Base-by-base conservation (phyloP, 2,797 vertebrate genomes). In the Lutjanus argentimaculatus region DNA sequence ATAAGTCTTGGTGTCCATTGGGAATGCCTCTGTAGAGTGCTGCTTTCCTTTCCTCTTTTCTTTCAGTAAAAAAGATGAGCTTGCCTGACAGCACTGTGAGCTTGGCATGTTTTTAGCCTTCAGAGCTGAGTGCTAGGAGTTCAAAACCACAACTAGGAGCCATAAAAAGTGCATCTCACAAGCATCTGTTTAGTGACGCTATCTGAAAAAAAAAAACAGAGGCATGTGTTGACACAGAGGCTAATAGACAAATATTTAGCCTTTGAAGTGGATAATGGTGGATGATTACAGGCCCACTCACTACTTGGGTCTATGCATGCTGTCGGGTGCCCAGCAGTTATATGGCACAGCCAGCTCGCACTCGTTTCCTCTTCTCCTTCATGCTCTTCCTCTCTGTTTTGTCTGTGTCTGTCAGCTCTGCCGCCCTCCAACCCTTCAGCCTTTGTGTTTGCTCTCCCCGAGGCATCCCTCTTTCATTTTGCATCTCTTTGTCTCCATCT, bases 401-500 rank as follows among this genome's bases (percentile, higher is more conserved):
- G 55, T 87, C 49, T 87, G 59, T 56, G 43, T 83, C 71, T 85
- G 73, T 82, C 85, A 53, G 63, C 67, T 83, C 73, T 73, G 74
- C 77, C 40, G 2, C 76, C 72, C 77, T 89, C 80, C 79, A 85
- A 71, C 74, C 81, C 80, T 70, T 76, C 68, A 52, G 63, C 65
- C 75, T 89, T 83, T 86, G 75, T 84, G 82, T 83, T 78, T 56
- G 55, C 83, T 82, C 77, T 84, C 86, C 83, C 84, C 1, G 42
- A 86, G 83, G 84, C 87, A 30, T 82, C 86, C 64, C 71, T 83
- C 85, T 83, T 91, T 89, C 81, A 82, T 88, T 89, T 79, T 82
- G 83, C 85, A 88, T 92, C 75, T 82, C 85, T 92, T 88, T 88
- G 75, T 88, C 87, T 88, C 93, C 86, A 90, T 91, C 92, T 92